Conservation (phyloP, 2,888 invertebrate genomes). For the Heliconius erato region DNA sequence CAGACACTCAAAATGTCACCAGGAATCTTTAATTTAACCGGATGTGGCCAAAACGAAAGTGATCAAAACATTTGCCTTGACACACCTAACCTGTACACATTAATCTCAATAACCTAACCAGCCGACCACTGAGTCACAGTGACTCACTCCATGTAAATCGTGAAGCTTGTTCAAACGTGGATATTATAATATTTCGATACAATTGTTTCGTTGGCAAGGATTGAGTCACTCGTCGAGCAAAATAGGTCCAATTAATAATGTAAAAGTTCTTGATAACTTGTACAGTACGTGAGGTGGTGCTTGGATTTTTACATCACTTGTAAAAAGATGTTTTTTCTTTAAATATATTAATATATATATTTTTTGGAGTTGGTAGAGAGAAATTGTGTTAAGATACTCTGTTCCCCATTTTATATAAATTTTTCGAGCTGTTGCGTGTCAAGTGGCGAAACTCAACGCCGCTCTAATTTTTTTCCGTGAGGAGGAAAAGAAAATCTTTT, state of each 20-base stretch:
- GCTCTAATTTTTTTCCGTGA: background rate
- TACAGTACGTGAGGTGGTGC: background rate
- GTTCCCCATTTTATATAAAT: background rate
- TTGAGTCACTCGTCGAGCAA: constrained; percentile 19
- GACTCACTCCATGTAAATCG: constrained; percentile 58
- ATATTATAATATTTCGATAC: constrained; percentile 34
- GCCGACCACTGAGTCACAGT: constrained; percentile 62
- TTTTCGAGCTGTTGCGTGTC: background rate
- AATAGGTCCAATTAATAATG: constrained; percentile 30
- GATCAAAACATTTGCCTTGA: constrained; percentile 42
- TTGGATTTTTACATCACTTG: background rate
- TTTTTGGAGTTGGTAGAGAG: background rate
- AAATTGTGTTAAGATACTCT: background rate
- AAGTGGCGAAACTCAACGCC: background rate
- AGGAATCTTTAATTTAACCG: constrained; percentile 26
- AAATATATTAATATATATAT: background rate
- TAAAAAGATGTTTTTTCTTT: background rate
- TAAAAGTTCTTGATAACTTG: constrained; percentile 20
- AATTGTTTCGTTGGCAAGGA: constrained; percentile 27
- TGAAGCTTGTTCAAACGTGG: constrained; percentile 28
- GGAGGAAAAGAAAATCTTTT: background rate
- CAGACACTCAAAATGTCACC: constrained; percentile 21
- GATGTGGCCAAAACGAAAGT: constrained; percentile 39
- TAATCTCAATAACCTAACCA: constrained; percentile 73
- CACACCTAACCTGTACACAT: constrained; percentile 57